Evolutionary conservation across 2,797 vertebrate genomes (phyloP), one percentile per base, ranked within the genome.

Genomic region (Alauda arvensis): DNA sequence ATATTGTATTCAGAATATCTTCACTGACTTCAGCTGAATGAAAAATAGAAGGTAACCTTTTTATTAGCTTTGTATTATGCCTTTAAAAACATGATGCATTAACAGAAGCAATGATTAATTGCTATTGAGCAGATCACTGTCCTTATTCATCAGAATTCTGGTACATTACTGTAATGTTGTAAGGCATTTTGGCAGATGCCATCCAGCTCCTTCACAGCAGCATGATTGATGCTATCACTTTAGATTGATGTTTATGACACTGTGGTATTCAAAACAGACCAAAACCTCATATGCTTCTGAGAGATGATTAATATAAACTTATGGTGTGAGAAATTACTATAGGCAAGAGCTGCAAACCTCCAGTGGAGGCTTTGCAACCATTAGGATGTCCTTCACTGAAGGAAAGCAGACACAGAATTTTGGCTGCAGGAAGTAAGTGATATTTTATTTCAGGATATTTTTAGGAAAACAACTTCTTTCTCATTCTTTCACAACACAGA

Each of bases 221-320:
- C 72, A 75, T 95, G 94, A 96, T 93, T 3, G 10, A 95, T 95
- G 83, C 18, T 86, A 82, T 66, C 8, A 49, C 77, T 63, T 88
- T 88, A 95, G 93, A 95, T 80, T 92, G 88, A 93, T 95, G 81
- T 75, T 76, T 92, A 88, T 94, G 92, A 92, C 77, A 55, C 8
- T 34, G 8, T 56, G 37, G 34, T 57, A 94, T 89, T 78, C 85
- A 89, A 93, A 95, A 85, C 62, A 81, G 71, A 89, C 34, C 0
- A 7, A 85, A 83, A n/a, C 8, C 10, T 57, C 55, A 66, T 53
- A 68, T 55, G 57, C 46, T 78, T 83, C 63, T 81, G 53, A 82
- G 76, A 75, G 19, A 57, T 8, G 26, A 85, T 43, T 31, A 80
- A 87, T n/a, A 43, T 49, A 83, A 84, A 91, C 61, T 90, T 89